Conservation (phyloP, 2,888 invertebrate genomes). For the Hirtodrosophila confusa region DNA sequence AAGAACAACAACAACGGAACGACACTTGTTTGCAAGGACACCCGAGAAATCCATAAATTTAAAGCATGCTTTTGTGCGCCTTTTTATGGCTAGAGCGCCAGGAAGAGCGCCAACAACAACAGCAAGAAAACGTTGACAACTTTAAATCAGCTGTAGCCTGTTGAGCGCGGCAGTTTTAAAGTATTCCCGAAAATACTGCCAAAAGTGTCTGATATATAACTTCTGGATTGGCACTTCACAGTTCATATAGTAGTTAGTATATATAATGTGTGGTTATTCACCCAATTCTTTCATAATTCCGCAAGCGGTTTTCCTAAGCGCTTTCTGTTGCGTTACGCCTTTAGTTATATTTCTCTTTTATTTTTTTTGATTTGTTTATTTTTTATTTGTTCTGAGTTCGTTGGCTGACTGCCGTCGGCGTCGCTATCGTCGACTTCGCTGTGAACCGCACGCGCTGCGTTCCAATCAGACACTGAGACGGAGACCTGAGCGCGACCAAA, state of each 20-base stretch:
- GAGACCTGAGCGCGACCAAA: conserved; percentile 28
- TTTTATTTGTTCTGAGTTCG: conserved; percentile 41
- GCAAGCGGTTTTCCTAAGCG: conserved; percentile 24
- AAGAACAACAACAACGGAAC: conserved; percentile 49
- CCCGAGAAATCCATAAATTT: conserved; percentile 75
- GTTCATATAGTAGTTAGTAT: conserved; percentile 2
- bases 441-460: conserved; percentile 65
- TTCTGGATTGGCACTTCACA: conserved; percentile 4
- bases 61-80: conserved; percentile 64
- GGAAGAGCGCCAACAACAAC: conserved; percentile 9
- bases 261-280: conserved; percentile 44
- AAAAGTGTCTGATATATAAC: neutral
- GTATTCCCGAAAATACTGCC: neutral
- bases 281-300: conserved; percentile 68
- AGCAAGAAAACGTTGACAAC: conserved; percentile 5
- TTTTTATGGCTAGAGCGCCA: conserved; percentile 17
- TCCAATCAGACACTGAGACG: conserved; percentile 53
- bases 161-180: conserved; percentile 54
- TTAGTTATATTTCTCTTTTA: conserved; percentile 6
- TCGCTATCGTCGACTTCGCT: conserved; percentile 26
- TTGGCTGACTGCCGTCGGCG: conserved; percentile 21
- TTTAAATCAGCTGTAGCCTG: conserved; percentile 60
- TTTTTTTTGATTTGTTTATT: conserved; percentile 34
- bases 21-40: conserved; percentile 75
- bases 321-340: conserved; percentile 20